These are phyloP conservation scores for Echinops telfairi DNA, from an alignment of 2,113 vertebrate genomes.

Conservation along the genomic window DNA sequence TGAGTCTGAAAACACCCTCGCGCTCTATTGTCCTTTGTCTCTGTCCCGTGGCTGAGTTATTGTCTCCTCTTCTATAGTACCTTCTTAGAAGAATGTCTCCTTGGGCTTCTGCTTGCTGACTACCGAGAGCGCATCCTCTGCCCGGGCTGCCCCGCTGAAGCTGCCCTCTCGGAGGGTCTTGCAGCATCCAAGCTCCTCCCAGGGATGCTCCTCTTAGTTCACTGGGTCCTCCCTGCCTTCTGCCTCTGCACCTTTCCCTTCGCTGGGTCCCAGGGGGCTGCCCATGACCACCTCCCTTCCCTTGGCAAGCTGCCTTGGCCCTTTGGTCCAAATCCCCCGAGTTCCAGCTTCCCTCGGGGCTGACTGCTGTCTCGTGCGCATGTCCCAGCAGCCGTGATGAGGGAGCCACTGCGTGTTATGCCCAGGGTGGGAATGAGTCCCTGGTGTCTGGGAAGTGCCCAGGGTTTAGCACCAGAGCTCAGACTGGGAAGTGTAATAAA, in stretches of 20 bases:
- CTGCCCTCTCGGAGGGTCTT: not conserved
- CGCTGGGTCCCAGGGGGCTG: not conserved
- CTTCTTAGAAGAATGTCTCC: not conserved
- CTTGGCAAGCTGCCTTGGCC: not conserved
- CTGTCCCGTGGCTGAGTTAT: too few relatives aligned
- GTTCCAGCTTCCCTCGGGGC: not conserved
- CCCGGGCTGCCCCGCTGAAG: not conserved
- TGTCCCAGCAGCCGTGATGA: not conserved
- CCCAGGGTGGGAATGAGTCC: too few relatives aligned
- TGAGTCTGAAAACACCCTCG: accelerated
- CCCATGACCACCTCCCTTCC: not conserved
- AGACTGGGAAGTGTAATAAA: not conserved
- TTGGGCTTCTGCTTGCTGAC: not conserved
- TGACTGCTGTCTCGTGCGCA: not conserved
- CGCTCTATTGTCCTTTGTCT: not conserved
- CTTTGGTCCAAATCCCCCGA: not conserved
- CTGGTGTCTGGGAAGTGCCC: not conserved
- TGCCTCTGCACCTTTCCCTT: not conserved
- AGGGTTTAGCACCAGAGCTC: accelerated
- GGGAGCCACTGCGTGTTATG: not conserved
- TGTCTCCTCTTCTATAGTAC: not conserved
- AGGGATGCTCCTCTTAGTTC: accelerated
- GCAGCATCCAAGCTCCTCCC: accelerated
- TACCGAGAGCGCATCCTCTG: too few relatives aligned
- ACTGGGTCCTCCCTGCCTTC: not conserved